These are phyloP conservation scores for Agrochola macilenta DNA, from an alignment of 2,888 invertebrate genomes.

Conservation along the genomic window DNA sequence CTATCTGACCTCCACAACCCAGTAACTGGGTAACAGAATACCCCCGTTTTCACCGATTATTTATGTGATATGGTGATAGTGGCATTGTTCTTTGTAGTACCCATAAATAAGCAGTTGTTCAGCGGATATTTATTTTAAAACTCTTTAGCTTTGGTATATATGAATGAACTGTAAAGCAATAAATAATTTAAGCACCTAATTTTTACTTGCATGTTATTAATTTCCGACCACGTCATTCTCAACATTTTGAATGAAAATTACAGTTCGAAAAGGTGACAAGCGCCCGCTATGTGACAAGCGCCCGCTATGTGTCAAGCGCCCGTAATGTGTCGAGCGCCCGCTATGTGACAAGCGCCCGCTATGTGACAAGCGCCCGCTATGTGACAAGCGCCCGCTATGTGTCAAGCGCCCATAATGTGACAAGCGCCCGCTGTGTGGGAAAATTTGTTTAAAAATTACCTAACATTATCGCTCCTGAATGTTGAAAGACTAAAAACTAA, in stretches of 20 bases:
- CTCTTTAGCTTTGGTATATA: neutral
- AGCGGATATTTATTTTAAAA: too few relatives aligned
- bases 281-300: too few relatives aligned
- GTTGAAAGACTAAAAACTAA: neutral
- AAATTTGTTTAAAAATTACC: neutral
- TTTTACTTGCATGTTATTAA: neutral
- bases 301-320: too few relatives aligned
- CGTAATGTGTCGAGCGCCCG: too few relatives aligned
- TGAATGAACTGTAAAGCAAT: neutral
- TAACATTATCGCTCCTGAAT: neutral
- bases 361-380: too few relatives aligned
- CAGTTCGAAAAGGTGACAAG: neutral
- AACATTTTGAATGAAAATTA: neutral
- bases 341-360: too few relatives aligned
- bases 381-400: too few relatives aligned
- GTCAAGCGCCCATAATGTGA: neutral
- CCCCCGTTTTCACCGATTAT: neutral
- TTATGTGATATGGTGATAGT: neutral
- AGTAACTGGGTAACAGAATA: neutral
- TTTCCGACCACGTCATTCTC: neutral
- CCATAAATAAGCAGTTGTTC: neutral
- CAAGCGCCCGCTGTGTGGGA: too few relatives aligned
- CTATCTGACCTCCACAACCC: too few relatives aligned
- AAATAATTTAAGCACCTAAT: too few relatives aligned
- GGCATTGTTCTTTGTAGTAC: neutral